A percentile compares a stretch with the other conserved stretches of the same genome.
Evolutionary conservation across 2,888 invertebrate genomes (phyloP).

Genomic region (Malthinus seriepunctatus): DNA sequence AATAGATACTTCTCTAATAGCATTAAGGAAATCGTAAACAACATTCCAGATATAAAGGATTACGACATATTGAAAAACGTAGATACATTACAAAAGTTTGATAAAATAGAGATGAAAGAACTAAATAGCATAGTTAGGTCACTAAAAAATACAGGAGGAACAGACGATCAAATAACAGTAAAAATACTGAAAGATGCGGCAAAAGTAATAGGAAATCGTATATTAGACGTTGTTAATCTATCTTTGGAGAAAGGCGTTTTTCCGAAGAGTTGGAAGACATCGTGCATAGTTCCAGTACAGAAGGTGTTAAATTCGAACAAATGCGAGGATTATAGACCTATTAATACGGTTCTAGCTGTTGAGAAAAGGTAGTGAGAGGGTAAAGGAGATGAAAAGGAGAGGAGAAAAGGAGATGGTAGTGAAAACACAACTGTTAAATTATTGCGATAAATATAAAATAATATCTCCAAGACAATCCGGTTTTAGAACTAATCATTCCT

Average conservation of each 20-base stretch:
- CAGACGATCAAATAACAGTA: not conserved
- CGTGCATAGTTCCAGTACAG: not conserved
- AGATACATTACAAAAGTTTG: not conserved
- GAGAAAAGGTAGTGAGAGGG: too few relatives aligned
- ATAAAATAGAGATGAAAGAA: not conserved
- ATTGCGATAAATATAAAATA: too few relatives aligned
- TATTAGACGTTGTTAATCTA: not conserved
- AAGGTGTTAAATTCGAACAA: too few relatives aligned
- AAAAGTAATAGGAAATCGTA: too few relatives aligned
- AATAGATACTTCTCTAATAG: not conserved
- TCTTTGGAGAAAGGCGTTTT: not conserved
- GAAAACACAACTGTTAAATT: not conserved
- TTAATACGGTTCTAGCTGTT: too few relatives aligned
- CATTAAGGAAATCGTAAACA: not conserved
- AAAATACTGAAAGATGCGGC: not conserved
- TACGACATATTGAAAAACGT: not conserved
- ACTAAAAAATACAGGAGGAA: not conserved
- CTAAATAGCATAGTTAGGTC: not conserved
- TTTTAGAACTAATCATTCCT: not conserved
- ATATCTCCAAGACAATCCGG: not conserved
- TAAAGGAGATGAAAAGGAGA: too few relatives aligned
- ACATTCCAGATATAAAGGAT: not conserved
- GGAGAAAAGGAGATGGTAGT: too few relatives aligned
- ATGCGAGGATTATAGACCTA: too few relatives aligned
- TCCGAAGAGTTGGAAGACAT: not conserved